These are phyloP conservation scores for Yponomeuta cagnagella DNA, from an alignment of 2,888 invertebrate genomes.

Conservation along the genomic window DNA sequence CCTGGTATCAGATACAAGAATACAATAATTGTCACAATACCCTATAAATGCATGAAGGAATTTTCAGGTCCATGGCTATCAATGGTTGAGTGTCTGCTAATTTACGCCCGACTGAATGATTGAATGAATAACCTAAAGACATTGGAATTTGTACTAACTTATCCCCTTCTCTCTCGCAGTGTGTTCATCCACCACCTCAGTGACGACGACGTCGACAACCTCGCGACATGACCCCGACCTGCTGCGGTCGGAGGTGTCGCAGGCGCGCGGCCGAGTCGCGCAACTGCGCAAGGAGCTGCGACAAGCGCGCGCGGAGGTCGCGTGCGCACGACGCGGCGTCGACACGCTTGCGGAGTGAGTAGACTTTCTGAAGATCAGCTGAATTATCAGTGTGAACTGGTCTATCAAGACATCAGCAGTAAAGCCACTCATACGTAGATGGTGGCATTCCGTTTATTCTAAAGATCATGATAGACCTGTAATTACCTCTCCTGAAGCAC, in stretches of 20 bases:
- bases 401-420: too few relatives aligned
- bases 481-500: too few relatives aligned
- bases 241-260: slow-evolving; percentile 91
- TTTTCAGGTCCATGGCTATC: too few relatives aligned
- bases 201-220: slow-evolving; percentile 85
- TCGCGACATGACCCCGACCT: slow-evolving; percentile 97
- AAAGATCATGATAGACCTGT: too few relatives aligned
- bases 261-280: slow-evolving; percentile 92
- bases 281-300: slow-evolving; percentile 91
- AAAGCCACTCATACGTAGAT: too few relatives aligned
- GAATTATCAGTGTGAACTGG: too few relatives aligned
- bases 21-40: too few relatives aligned
- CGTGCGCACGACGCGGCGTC: slow-evolving; percentile 93
- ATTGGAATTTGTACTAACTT: neutral
- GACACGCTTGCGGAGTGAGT: slow-evolving; percentile 93
- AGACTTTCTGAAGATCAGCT: slow-evolving; percentile 5
- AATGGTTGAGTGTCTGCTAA: too few relatives aligned
- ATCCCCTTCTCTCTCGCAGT: slow-evolving; percentile 67
- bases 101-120: too few relatives aligned
- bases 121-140: neutral
- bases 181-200: slow-evolving; percentile 85
- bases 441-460: too few relatives aligned
- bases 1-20: too few relatives aligned
- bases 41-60: too few relatives aligned
- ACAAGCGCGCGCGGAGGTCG: slow-evolving; percentile 93